Conservation (phyloP, 2,797 vertebrate species). For the Scolopax bukidnonensis region DNA sequence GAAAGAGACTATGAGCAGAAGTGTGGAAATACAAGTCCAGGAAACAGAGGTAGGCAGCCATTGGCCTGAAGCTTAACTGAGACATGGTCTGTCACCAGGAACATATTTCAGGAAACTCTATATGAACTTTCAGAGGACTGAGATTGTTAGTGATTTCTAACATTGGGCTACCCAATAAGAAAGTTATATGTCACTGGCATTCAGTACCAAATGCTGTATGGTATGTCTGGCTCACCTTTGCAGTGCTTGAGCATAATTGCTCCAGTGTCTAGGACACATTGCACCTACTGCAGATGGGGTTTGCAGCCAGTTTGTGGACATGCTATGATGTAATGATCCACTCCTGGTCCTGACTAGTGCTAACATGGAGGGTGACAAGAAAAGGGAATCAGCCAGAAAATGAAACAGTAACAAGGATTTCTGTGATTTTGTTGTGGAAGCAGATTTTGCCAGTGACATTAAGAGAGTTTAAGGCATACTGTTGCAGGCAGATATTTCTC, state of each 20-base stretch:
- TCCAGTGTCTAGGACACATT: not conserved
- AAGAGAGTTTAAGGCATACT: not conserved
- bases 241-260: not conserved
- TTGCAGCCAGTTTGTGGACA: not conserved
- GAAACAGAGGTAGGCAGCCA: not conserved
- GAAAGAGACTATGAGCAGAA: not conserved
- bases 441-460: not conserved
- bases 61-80: not conserved
- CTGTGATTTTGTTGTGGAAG: not conserved
- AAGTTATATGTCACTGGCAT: not conserved
- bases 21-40: not conserved
- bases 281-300: not conserved
- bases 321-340: not conserved
- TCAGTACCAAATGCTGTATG: not conserved
- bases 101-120: not conserved
- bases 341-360: not conserved
- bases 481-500: not conserved
- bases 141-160: not conserved
- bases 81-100: not conserved
- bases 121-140: not conserved
- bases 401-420: not conserved
- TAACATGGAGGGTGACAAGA: not conserved
- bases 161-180: not conserved
- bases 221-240: not conserved
- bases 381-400: not conserved